phyloP scores from a whole-genome alignment of 1,140 invertebrate species.

The Calosoma granatense region DNA sequence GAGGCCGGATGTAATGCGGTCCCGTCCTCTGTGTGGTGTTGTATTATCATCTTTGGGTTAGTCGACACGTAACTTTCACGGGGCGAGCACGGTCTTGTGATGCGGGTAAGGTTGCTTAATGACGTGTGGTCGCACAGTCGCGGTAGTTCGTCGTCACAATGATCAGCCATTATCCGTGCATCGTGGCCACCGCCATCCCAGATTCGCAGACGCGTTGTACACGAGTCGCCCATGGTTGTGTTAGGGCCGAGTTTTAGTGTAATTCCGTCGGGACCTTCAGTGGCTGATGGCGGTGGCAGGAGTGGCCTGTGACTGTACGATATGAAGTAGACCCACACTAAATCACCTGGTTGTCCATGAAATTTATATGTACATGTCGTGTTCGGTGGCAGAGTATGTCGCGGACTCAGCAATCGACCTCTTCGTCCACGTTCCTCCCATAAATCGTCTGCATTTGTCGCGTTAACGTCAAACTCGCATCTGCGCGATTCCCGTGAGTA shows the following conservation, averaged over 20 bases:
- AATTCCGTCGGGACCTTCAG: not conserved
- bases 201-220: conserved; percentile 49
- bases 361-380: conserved; percentile 81
- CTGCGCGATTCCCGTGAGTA: conserved; percentile 48
- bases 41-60: conserved; percentile 40
- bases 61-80: conserved; percentile 71
- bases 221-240: conserved; percentile 29
- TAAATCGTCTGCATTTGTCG: conserved; percentile 42
- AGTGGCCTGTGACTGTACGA: conserved; percentile 67
- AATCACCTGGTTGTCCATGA: conserved; percentile 61
- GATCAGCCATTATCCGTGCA: conserved; percentile 40
- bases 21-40: conserved; percentile 46
- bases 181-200: conserved; percentile 44
- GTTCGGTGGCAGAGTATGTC: conserved; percentile 73
- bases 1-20: conserved; percentile 56
- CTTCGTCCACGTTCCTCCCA: conserved; percentile 39
- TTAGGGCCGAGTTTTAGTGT: not conserved
- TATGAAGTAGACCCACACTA: conserved; percentile 80
- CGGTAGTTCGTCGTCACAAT: conserved; percentile 65
- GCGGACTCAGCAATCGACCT: conserved; percentile 62
- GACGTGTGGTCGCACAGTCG: conserved; percentile 72
- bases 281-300: conserved; percentile 22
- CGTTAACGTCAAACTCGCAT: conserved; percentile 63
- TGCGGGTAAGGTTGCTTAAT: conserved; percentile 58
- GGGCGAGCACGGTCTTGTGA: conserved; percentile 60